phyloP scores from a whole-genome alignment of 2,113 vertebrate genomes.

The Vombatus ursinus region DNA sequence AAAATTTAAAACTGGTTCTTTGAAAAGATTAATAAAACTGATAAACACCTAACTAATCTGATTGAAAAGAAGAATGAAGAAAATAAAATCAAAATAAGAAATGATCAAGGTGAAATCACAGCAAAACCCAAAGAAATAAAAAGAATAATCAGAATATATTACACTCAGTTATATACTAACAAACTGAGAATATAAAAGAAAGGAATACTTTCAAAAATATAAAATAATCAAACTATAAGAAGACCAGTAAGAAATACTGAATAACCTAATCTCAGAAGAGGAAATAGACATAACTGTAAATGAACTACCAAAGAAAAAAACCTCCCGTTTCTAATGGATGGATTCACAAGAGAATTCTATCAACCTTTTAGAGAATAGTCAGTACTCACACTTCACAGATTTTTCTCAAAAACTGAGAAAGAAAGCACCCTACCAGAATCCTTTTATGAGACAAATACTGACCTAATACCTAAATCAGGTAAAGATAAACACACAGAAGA shows the following conservation, averaged over 20 bases:
- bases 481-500: not conserved
- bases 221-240: not conserved
- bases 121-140: not conserved
- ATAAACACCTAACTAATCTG: not conserved
- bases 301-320: not conserved
- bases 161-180: not conserved
- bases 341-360: not conserved
- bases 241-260: not conserved
- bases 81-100: not conserved
- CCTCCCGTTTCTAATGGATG: not conserved
- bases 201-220: not conserved
- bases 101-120: not conserved
- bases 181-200: not conserved
- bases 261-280: not conserved
- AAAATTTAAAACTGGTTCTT: not conserved
- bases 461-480: not conserved
- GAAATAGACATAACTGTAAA: not conserved
- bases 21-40: not conserved
- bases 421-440: not conserved
- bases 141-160: not conserved
- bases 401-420: not conserved
- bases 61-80: not conserved
- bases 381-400: not conserved
- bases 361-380: not conserved
- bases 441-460: not conserved